Evolutionary conservation across 2,113 vertebrate species (phyloP).

Genomic region (Phaethornis superciliosus): DNA sequence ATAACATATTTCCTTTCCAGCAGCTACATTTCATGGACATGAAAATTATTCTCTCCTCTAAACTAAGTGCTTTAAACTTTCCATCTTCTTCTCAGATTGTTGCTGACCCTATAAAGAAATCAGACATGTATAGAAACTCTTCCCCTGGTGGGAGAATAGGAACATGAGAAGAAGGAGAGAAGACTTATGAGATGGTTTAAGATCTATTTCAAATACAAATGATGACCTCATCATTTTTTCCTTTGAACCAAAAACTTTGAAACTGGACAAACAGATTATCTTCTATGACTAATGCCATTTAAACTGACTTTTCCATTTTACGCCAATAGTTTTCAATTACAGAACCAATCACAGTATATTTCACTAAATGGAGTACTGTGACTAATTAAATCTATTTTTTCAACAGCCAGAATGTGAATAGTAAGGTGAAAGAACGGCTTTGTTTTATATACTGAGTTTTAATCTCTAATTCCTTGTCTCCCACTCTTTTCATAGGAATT

Average conservation of each 20-base stretch:
- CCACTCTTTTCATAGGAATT: conserved; percentile 8
- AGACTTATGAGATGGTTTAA: not conserved
- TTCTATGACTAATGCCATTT: conserved; percentile 10
- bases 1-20: not conserved
- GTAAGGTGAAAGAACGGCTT: conserved; percentile 19
- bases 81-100: not conserved
- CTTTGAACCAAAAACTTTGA: not conserved
- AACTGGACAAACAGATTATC: conserved; percentile 20
- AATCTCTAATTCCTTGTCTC: conserved; percentile 25
- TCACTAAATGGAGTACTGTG: conserved; percentile 27
- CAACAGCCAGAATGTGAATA: conserved; percentile 46
- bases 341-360: conserved; percentile 29
- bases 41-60: conserved; percentile 9
- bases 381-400: conserved; percentile 66
- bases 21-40: not conserved
- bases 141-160: not conserved
- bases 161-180: not conserved
- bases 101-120: not conserved
- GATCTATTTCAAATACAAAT: conserved; percentile 9
- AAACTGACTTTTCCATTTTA: conserved; percentile 43
- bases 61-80: not conserved
- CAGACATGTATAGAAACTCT: not conserved
- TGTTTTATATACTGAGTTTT: conserved; percentile 33
- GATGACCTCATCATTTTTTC: not conserved
- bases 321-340: conserved; percentile 52